Conservation (phyloP, 2,797 vertebrate species). For the Atherinosoma microstoma region DNA sequence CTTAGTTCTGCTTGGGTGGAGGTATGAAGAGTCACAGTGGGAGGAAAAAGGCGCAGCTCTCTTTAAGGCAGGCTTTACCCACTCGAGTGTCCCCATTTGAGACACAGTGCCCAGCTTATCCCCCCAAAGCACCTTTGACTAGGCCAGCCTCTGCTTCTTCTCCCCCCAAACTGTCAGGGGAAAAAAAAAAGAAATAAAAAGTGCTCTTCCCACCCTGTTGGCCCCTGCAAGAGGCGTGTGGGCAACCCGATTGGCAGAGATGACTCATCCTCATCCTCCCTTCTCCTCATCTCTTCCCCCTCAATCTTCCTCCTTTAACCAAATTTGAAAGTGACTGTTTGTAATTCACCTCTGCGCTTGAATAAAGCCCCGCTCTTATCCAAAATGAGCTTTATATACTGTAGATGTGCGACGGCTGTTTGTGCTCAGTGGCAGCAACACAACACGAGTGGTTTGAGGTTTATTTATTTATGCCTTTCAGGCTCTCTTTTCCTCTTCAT, state of each 20-base stretch:
- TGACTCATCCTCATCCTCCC: conserved; percentile 67
- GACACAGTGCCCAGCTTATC: conserved; percentile 73
- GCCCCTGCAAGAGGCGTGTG: conserved; percentile 45
- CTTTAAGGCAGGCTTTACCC: conserved; percentile 76
- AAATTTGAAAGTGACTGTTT: conserved; percentile 66
- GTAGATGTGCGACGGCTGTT: conserved; percentile 57
- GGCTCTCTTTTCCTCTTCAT: conserved; percentile 80
- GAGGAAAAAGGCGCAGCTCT: conserved; percentile 51
- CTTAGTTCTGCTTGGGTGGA: conserved; percentile 78
- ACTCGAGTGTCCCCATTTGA: conserved; percentile 77
- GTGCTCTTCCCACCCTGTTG: conserved; percentile 28
- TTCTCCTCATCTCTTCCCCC: conserved; percentile 3
- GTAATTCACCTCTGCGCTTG: conserved; percentile 65
- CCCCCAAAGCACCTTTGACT: conserved; percentile 69
- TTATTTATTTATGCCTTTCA: conserved; percentile 81
- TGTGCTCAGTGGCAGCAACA: conserved; percentile 58
- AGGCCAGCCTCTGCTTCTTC: conserved; percentile 42
- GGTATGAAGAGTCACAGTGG: conserved; percentile 71
- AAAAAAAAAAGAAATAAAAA: not conserved
- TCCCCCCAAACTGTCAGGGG: not conserved
- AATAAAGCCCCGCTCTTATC: conserved; percentile 47
- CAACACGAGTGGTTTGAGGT: conserved; percentile 73
- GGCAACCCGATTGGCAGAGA: conserved; percentile 57
- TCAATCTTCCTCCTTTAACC: conserved; percentile 55
- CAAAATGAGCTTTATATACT: conserved; percentile 58